Evolutionary conservation across 2,888 invertebrate genomes (phyloP).

Genomic region (Drosophila aldrichi): DNA sequence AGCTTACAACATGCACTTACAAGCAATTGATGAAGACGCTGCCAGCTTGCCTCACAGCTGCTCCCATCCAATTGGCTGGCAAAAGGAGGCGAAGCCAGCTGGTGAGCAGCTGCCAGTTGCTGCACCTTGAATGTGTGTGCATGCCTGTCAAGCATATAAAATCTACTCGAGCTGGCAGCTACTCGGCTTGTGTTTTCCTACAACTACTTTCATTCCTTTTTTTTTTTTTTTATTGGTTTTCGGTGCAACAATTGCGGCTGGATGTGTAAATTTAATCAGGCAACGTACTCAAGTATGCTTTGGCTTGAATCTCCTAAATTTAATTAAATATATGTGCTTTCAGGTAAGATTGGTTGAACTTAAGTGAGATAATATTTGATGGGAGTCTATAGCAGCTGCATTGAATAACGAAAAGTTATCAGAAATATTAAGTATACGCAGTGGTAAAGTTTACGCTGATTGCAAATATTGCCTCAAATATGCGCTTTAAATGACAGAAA

Average conservation of each 20-base stretch:
- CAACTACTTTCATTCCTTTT: neutral
- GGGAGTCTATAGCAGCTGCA: neutral
- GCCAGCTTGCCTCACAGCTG: slow-evolving; percentile 59
- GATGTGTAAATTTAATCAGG: slow-evolving; percentile 77
- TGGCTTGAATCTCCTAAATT: slow-evolving; percentile 43
- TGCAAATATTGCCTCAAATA: neutral
- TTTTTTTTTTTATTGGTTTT: slow-evolving; percentile 52
- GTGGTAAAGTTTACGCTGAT: neutral
- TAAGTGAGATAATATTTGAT: neutral
- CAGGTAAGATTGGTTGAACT: neutral
- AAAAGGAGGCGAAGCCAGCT: slow-evolving; percentile 13
- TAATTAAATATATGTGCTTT: slow-evolving; percentile 57
- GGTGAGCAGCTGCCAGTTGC: slow-evolving; percentile 28
- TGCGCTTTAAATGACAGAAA: no score
- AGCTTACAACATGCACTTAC: slow-evolving; percentile 66
- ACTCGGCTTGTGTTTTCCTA: neutral
- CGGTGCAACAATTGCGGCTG: slow-evolving; percentile 72
- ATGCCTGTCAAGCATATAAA: slow-evolving; percentile 50
- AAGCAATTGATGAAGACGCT: slow-evolving; percentile 62
- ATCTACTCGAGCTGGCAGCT: slow-evolving; percentile 32
- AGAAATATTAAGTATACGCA: neutral
- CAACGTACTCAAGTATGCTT: slow-evolving; percentile 55
- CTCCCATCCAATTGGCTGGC: slow-evolving; percentile 66
- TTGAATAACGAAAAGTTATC: neutral
- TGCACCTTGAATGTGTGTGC: slow-evolving; percentile 42